Evolutionary conservation across 2,113 vertebrate species (phyloP).

Genomic region (Leptosomus discolor): DNA sequence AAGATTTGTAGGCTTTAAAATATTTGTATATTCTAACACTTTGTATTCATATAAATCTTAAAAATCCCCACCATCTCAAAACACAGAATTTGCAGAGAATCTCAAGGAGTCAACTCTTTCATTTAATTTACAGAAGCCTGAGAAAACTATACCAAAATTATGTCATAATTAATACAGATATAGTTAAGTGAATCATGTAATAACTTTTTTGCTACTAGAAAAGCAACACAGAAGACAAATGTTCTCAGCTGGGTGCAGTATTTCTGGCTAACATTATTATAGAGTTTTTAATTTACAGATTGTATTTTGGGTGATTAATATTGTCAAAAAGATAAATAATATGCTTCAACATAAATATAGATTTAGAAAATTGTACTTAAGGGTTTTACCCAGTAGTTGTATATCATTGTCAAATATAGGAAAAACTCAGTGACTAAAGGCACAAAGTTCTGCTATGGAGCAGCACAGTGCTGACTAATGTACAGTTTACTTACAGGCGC

Average conservation of each 20-base stretch:
- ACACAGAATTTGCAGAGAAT: background rate
- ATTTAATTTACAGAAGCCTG: background rate
- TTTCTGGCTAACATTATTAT: slow-evolving; percentile 21
- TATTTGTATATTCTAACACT: background rate
- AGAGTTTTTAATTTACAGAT: slow-evolving; percentile 53
- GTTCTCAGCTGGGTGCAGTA: background rate
- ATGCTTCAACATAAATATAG: slow-evolving; percentile 25
- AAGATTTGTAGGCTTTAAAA: background rate
- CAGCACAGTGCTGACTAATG: background rate
- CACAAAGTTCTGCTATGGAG: background rate
- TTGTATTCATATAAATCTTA: background rate
- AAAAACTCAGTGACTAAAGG: background rate
- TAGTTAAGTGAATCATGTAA: background rate
- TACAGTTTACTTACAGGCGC: background rate
- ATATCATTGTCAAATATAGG: slow-evolving; percentile 42
- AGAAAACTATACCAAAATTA: background rate
- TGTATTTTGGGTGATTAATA: slow-evolving; percentile 45
- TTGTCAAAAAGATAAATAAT: slow-evolving; percentile 65
- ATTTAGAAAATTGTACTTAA: slow-evolving; percentile 42
- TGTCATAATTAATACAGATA: slow-evolving; percentile 28
- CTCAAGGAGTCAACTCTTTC: background rate
- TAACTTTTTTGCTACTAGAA: background rate
- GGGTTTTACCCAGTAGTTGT: slow-evolving; percentile 22
- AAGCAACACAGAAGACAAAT: slow-evolving; percentile 47
- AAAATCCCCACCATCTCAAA: background rate